A percentile compares a stretch with the other conserved stretches of the same genome.
phyloP scores from a whole-genome alignment of 2,113 vertebrate genomes.

The Equus przewalskii region DNA sequence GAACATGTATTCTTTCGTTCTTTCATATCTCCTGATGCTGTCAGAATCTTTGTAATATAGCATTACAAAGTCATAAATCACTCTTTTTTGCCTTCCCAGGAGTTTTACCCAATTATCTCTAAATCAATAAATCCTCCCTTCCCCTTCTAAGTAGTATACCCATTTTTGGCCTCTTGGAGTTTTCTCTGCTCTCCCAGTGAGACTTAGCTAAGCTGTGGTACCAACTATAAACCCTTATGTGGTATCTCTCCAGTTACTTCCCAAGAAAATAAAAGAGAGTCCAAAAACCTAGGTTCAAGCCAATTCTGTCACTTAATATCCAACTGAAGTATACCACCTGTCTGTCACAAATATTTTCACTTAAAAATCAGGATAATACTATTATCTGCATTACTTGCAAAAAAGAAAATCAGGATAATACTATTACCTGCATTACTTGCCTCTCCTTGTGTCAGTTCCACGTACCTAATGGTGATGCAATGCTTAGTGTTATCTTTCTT shows the following conservation, averaged over 20 bases:
- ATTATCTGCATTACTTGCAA: not conserved
- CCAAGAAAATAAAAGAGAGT: not conserved
- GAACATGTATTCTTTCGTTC: not conserved
- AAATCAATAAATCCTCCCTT: not conserved
- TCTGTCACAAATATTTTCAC: not conserved
- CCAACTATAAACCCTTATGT: not conserved
- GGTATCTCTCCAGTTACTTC: not conserved
- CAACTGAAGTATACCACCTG: not conserved
- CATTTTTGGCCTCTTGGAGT: not conserved
- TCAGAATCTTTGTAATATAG: not conserved
- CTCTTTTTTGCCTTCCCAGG: not conserved
- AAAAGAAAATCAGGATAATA: too few species aligned
- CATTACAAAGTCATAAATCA: not conserved
- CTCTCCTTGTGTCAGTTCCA: not conserved
- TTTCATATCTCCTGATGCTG: not conserved
- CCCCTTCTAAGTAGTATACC: not conserved
- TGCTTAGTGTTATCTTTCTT: not conserved
- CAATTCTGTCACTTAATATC: not conserved
- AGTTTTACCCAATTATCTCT: slow-evolving; percentile 18
- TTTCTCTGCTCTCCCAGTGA: not conserved
- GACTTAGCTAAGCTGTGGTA: not conserved
- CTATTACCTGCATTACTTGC: not conserved
- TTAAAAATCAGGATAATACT: not conserved
- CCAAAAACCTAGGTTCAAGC: not conserved
- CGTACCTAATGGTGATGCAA: not conserved